phyloP scores from a whole-genome alignment of 2,113 vertebrate species.

The Sciurus niger region DNA sequence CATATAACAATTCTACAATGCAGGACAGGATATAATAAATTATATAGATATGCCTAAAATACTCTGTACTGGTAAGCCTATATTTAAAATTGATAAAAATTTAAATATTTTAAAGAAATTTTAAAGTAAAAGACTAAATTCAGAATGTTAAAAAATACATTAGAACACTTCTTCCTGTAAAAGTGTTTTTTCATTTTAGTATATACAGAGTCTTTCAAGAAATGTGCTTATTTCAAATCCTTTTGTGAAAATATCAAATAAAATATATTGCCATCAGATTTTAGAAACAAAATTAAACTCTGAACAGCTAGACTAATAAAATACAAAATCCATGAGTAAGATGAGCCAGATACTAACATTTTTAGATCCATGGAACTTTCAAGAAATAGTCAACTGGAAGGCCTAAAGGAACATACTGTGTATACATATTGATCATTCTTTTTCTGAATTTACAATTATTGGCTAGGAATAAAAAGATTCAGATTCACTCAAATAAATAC shows the following conservation, averaged over 20 bases:
- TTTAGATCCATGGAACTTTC: neutral
- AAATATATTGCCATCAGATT: neutral
- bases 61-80: neutral
- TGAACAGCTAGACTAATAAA: neutral
- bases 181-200: neutral
- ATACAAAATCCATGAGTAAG: neutral
- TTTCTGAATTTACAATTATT: neutral
- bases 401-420: neutral
- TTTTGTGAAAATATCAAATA: neutral
- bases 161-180: neutral
- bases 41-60: neutral
- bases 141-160: neutral
- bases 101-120: neutral
- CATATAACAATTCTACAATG: neutral
- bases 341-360: neutral
- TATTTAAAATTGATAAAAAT: slow-evolving; percentile 26
- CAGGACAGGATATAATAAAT: neutral
- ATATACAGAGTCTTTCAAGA: neutral
- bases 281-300: neutral
- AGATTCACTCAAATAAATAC: neutral
- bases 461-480: neutral
- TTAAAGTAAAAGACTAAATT: neutral
- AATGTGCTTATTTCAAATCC: neutral
- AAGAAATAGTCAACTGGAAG: neutral
- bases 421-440: neutral